Evolutionary conservation across 2,113 vertebrate species (phyloP).

Genomic region (Carassius gibelio): DNA sequence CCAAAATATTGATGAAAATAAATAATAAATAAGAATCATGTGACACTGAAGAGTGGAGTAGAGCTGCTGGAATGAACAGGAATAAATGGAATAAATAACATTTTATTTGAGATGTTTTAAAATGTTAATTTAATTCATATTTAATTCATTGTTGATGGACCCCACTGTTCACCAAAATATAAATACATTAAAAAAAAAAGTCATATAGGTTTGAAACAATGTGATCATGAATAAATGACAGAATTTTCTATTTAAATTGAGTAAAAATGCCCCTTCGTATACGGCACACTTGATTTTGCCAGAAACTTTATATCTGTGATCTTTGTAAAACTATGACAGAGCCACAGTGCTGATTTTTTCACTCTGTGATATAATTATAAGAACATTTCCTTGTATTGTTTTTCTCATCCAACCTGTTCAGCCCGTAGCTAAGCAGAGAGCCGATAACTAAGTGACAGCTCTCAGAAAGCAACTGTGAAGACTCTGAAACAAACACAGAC

Average conservation of each 20-base stretch:
- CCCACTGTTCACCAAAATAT: not conserved
- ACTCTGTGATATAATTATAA: slow-evolving; percentile 26
- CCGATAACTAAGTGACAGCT: slow-evolving; percentile 19
- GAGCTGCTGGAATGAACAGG: no score
- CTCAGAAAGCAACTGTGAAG: slow-evolving; percentile 8
- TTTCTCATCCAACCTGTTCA: not conserved
- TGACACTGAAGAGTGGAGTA: no score
- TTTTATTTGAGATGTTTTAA: no score
- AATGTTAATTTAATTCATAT: no score
- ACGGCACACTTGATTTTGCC: not conserved
- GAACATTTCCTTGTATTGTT: not conserved
- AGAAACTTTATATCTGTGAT: not conserved
- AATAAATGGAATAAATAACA: no score
- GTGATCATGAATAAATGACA: not conserved
- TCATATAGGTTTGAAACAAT: not conserved
- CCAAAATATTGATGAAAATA: no score
- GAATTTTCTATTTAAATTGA: not conserved
- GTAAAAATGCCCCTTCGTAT: not conserved
- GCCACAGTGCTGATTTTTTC: not conserved
- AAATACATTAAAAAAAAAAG: not conserved
- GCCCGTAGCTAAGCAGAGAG: slow-evolving; percentile 9
- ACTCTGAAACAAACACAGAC: not conserved
- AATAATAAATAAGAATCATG: no score
- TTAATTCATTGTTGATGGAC: not conserved
- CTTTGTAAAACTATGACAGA: not conserved